These are phyloP conservation scores for Pycnomerus fuliginosus DNA, from an alignment of 2,888 invertebrate genomes.

Conservation along the genomic window DNA sequence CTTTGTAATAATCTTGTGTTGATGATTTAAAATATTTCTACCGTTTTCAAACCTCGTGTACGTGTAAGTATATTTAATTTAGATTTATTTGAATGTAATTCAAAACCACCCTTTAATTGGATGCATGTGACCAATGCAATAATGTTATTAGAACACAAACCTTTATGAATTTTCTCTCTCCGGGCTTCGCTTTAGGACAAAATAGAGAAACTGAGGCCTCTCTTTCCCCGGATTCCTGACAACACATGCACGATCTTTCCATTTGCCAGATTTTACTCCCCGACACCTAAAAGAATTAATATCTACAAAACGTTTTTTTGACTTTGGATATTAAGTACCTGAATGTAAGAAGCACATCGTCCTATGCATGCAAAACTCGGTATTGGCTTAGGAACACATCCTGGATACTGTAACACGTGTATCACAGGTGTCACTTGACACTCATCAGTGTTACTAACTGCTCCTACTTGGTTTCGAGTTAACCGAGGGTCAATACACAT, in stretches of 20 bases:
- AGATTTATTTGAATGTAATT: no score
- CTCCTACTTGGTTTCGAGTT: constrained; percentile 35
- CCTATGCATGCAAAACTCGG: constrained; percentile 93
- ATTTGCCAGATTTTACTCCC: constrained; percentile 96
- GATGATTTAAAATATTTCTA: no score
- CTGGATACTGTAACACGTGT: constrained; percentile 86
- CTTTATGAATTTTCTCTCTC: constrained; percentile 83
- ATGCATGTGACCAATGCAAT: background rate
- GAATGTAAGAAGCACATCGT: constrained; percentile 87
- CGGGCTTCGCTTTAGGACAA: constrained; percentile 86
- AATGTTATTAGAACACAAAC: constrained; percentile 50
- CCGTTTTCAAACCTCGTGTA: no score
- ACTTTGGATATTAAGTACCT: constrained; percentile 58
- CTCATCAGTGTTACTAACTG: constrained; percentile 63
- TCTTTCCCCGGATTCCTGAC: constrained; percentile 89
- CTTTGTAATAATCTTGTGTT: no score
- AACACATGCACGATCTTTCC: constrained; percentile 93
- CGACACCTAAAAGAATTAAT: constrained; percentile 67
- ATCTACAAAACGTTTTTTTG: constrained; percentile 3
- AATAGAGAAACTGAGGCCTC: constrained; percentile 86
- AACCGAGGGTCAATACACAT: constrained; percentile 48
- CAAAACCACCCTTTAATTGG: no score
- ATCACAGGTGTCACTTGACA: constrained; percentile 91
- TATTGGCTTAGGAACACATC: constrained; percentile 89
- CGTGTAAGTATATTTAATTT: no score